These are phyloP conservation scores for Formica aserva DNA, from an alignment of 2,888 invertebrate genomes.

Conservation along the genomic window DNA sequence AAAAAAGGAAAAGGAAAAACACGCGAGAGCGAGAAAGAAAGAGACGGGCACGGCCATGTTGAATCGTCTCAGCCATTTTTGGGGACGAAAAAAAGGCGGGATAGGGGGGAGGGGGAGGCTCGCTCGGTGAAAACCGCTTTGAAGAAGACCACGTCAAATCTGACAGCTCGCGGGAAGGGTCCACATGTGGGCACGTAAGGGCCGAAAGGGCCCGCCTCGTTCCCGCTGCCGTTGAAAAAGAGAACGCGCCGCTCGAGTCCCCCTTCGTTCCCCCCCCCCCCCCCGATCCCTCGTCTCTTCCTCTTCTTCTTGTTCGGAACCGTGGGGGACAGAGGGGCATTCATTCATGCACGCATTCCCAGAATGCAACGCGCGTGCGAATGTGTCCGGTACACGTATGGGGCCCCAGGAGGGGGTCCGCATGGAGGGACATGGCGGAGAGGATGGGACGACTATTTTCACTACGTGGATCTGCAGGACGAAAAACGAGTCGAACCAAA, in stretches of 20 bases:
- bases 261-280: neutral
- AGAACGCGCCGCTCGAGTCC: slow-evolving; percentile 77
- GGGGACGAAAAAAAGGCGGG: slow-evolving; percentile 74
- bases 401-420: neutral
- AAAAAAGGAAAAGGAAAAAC: neutral
- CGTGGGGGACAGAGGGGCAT: slow-evolving; percentile 79
- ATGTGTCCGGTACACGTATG: slow-evolving; percentile 44
- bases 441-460: slow-evolving; percentile 8
- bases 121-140: slow-evolving; percentile 75
- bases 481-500: neutral
- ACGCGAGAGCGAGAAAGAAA: slow-evolving; percentile 47
- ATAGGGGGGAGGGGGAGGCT: slow-evolving; percentile 58
- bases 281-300: slow-evolving; percentile 29
- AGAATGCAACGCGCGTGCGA: slow-evolving; percentile 73
- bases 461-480: neutral
- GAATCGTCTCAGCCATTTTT: slow-evolving; percentile 79
- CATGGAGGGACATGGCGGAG: slow-evolving; percentile 9
- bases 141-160: slow-evolving; percentile 78
- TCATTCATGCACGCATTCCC: slow-evolving; percentile 83
- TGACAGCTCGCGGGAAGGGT: slow-evolving; percentile 71
- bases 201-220: slow-evolving; percentile 74
- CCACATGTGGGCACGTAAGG: slow-evolving; percentile 72
- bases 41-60: slow-evolving; percentile 73
- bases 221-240: slow-evolving; percentile 74
- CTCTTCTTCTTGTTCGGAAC: slow-evolving; percentile 51